Base-by-base conservation (phyloP, 2,797 vertebrate species). In the Hoplostethus atlanticus region DNA sequence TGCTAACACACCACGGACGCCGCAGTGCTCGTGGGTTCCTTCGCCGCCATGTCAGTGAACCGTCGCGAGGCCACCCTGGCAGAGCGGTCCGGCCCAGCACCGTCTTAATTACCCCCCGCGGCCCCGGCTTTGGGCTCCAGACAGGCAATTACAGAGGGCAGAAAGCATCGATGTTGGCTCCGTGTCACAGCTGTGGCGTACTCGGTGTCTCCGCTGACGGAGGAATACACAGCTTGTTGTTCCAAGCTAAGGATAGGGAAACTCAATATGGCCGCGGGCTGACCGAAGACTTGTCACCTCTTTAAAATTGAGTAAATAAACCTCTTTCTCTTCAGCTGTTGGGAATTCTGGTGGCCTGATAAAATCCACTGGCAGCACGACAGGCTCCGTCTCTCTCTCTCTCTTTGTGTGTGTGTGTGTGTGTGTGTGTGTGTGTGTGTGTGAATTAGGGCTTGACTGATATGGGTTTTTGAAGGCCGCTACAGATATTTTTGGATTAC, bases 271-370 rank as follows among this genome's bases (percentile, higher is more conserved):
- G 6, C 72, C 55, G 53, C 54, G 6, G 71, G 55, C 74, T 75
- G 71, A 88, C 72, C 42, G 28, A 53, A 81, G 76, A 79, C 73
- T 89, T 91, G 74, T 76, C 91, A 91, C 90, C 85, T 92, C 90
- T 85, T 92, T 85, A 91, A 92, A 90, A 87, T 77, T 42, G 13
- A 81, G 72, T 83, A 91, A 86, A 89, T 87, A 69, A 42, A n/a
- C 17, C 60, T 42, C 63, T 86, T 90, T 90, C 68, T 85, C 64
- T 67, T 69, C 60, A 76, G 83, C 80, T 84, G 82, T 79, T 83
- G 84, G 58, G 60, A 52, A 83, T 86, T 80, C 81, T 83, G 67
- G 54, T 61, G 79, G 76, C 50, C 44, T 71, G 54, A 47, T 50
- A 52, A 81, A 82, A 72, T 61, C 76, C 2, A 15, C 16, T 81